phyloP scores from a whole-genome alignment of 2,113 vertebrate genomes.

The Thamnophis sirtalis region DNA sequence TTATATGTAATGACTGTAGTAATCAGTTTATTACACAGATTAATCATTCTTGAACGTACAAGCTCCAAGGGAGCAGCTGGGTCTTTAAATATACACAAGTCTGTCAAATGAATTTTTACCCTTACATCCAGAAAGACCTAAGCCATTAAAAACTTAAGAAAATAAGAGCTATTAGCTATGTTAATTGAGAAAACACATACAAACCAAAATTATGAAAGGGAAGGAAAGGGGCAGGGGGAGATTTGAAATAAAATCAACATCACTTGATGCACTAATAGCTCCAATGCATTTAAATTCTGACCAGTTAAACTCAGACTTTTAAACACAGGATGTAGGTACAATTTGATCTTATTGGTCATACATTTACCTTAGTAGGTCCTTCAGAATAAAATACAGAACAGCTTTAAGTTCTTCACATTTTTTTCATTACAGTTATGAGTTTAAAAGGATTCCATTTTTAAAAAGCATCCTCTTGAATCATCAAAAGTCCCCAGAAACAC shows the following conservation, averaged over 20 bases:
- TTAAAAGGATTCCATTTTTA: slow-evolving; percentile 76
- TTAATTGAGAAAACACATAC: slow-evolving; percentile 90
- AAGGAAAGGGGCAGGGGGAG: slow-evolving; percentile 57
- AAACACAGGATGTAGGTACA: slow-evolving; percentile 73
- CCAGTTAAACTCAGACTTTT: slow-evolving; percentile 69
- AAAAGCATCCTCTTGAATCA: slow-evolving; percentile 56
- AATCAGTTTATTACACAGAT: slow-evolving; percentile 99
- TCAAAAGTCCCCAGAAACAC: slow-evolving; percentile 52
- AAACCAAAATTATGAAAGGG: slow-evolving; percentile 78
- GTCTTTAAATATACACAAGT: slow-evolving; percentile 99
- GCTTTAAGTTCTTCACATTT: slow-evolving; percentile 77
- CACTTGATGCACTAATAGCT: slow-evolving; percentile 85
- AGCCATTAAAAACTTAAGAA: slow-evolving; percentile 86
- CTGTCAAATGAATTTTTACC: slow-evolving; percentile 91
- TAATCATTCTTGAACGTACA: slow-evolving; percentile 97
- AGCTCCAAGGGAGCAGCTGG: slow-evolving; percentile 95
- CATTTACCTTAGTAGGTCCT: slow-evolving; percentile 80
- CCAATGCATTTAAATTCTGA: slow-evolving; percentile 69
- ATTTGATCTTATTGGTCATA: slow-evolving; percentile 69
- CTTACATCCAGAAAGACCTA: slow-evolving; percentile 94
- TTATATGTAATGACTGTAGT: slow-evolving; percentile 86
- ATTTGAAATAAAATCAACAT: slow-evolving; percentile 72
- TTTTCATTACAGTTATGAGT: slow-evolving; percentile 81
- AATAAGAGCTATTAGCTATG: slow-evolving; percentile 95
- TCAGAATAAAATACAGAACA: slow-evolving; percentile 81